These are phyloP conservation scores for Furcula furcula DNA, from an alignment of 2,888 invertebrate species.

Conservation along the genomic window DNA sequence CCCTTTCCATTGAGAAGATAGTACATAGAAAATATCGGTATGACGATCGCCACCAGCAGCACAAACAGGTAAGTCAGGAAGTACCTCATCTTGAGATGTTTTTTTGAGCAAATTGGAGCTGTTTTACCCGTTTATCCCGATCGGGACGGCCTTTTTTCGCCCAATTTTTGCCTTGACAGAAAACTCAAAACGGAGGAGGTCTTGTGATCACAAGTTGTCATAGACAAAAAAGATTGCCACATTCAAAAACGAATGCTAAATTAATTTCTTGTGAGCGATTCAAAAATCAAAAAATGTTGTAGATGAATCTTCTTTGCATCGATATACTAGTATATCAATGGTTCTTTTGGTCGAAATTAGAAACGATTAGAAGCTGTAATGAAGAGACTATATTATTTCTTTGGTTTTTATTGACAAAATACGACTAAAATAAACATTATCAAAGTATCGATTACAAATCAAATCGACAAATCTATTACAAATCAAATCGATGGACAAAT, in stretches of 20 bases:
- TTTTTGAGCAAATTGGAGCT: constrained; percentile 64
- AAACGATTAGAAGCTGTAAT: too few relatives aligned
- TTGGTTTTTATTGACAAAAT: too few relatives aligned
- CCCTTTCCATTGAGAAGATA: constrained; percentile 93
- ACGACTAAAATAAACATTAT: too few relatives aligned
- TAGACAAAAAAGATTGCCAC: constrained; percentile 68
- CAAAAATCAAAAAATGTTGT: too few relatives aligned
- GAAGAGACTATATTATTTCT: too few relatives aligned
- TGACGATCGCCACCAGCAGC: constrained; percentile 55
- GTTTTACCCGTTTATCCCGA: constrained; percentile 72
- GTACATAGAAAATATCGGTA: constrained; percentile 79
- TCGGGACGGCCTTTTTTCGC: constrained; percentile 76
- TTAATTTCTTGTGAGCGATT: constrained; percentile 5
- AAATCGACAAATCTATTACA: too few relatives aligned
- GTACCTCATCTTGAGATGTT: constrained; percentile 82
- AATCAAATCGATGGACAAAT: too few relatives aligned
- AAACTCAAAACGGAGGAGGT: constrained; percentile 74
- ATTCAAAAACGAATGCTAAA: not conserved
- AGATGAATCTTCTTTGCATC: too few relatives aligned
- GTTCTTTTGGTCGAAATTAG: too few relatives aligned
- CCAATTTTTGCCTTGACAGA: constrained; percentile 80
- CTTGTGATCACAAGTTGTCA: constrained; percentile 82
- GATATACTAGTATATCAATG: too few relatives aligned
- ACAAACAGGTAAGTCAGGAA: constrained; percentile 80
- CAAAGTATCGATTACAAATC: too few relatives aligned